Evolutionary conservation across 2,797 vertebrate genomes (phyloP).

Genomic region (Acanthurus tractus): DNA sequence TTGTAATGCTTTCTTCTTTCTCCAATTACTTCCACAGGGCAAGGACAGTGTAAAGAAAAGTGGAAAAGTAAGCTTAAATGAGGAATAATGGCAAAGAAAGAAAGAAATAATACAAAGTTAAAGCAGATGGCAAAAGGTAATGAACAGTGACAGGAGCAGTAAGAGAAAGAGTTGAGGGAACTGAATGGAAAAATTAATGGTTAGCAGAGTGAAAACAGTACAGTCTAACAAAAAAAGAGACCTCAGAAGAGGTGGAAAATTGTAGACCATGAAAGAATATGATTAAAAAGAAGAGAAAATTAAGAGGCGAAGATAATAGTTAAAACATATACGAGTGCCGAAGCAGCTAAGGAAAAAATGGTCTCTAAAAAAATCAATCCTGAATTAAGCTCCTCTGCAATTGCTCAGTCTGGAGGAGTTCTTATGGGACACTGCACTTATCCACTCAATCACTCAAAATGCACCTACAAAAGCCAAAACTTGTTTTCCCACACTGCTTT

Average conservation of each 20-base stretch:
- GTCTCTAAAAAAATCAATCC: neutral
- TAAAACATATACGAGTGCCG: neutral
- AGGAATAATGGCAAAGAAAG: neutral
- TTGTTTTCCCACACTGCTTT: neutral
- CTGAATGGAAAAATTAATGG: neutral
- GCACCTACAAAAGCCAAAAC: slow-evolving; percentile 10
- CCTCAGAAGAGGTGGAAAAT: neutral
- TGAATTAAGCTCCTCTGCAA: slow-evolving; percentile 9
- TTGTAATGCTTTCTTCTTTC: slow-evolving; percentile 30
- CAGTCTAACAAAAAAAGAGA: neutral
- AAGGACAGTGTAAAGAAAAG: neutral
- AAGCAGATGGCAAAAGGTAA: slow-evolving; percentile 3
- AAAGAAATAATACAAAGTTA: neutral
- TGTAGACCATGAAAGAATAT: neutral
- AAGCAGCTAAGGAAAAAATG: neutral
- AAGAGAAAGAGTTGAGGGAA: neutral
- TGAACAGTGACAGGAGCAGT: neutral
- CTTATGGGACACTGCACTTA: slow-evolving; percentile 10
- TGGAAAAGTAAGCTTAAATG: neutral
- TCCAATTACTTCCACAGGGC: slow-evolving; percentile 13
- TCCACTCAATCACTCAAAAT: slow-evolving; percentile 16
- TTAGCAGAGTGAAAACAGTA: neutral
- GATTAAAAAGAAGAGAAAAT: neutral
- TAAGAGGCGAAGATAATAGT: neutral
- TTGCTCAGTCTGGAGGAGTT: slow-evolving; percentile 7